Evolutionary conservation across 2,797 vertebrate species (phyloP).

Genomic region (Muraenolepis orangiensis): DNA sequence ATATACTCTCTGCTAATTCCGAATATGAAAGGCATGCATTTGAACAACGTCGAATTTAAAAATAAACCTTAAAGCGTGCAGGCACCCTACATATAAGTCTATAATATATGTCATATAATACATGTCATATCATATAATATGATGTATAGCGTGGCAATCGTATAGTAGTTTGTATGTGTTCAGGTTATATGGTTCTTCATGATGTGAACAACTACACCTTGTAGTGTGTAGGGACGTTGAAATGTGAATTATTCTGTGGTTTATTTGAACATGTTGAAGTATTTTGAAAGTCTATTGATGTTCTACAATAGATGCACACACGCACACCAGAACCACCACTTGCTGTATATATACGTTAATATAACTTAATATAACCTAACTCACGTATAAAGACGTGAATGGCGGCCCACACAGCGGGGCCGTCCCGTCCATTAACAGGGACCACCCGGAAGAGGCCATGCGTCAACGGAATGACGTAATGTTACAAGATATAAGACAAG

Average conservation of each 20-base stretch:
- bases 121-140: not conserved
- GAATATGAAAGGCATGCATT: constrained; percentile 30
- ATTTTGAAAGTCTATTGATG: not conserved
- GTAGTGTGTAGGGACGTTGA: no score
- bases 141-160: not conserved
- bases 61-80: not conserved
- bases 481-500: constrained; percentile 61
- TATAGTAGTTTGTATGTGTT: not conserved
- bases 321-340: not conserved
- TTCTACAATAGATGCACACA: not conserved
- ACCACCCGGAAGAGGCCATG: constrained; percentile 65
- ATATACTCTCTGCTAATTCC: constrained; percentile 38
- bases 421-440: constrained; percentile 45
- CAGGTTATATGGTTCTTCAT: not conserved
- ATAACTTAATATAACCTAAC: constrained; percentile 32
- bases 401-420: not conserved
- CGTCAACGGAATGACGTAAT: constrained; percentile 68
- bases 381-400: not conserved
- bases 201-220: no score
- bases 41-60: constrained; percentile 22
- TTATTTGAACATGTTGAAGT: constrained; percentile 12
- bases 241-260: constrained; percentile 21
- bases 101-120: no score
- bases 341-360: no score
- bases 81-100: no score